These are phyloP conservation scores for Mormyrops attenuatus DNA, from an alignment of 2,797 vertebrate species.

Conservation along the genomic window DNA sequence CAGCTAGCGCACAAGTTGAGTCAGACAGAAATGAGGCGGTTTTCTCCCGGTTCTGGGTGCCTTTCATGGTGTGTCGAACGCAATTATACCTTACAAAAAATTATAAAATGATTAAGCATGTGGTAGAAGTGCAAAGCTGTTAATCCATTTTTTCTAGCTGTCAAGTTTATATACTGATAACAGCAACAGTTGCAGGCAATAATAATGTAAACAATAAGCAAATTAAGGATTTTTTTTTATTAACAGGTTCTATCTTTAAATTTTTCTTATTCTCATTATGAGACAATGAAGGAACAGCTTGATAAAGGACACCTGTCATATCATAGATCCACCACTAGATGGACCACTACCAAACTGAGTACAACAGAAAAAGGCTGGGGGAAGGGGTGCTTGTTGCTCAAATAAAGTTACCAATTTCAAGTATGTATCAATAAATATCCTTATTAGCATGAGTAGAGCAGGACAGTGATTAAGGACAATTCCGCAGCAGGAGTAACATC, in stretches of 20 bases:
- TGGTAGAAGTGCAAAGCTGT: neutral
- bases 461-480: neutral
- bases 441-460: neutral
- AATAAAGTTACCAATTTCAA: neutral
- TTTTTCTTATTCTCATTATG: neutral
- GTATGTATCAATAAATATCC: neutral
- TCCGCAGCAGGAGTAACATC: neutral
- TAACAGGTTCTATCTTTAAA: neutral
- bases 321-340: conserved; percentile 25
- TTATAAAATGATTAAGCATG: neutral
- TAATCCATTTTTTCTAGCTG: neutral
- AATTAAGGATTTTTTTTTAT: neutral
- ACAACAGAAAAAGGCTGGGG: neutral
- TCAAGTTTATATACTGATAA: neutral
- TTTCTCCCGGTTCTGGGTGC: neutral
- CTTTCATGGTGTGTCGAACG: neutral
- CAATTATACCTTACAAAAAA: neutral
- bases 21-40: neutral
- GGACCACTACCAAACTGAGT: conserved; percentile 13
- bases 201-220: neutral
- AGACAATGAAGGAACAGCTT: neutral
- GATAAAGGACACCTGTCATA: neutral
- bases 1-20: conserved; percentile 15
- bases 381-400: neutral
- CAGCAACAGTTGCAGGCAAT: neutral